Evolutionary conservation across 2,888 invertebrate species (phyloP).

Genomic region (Stratiomys singularior): DNA sequence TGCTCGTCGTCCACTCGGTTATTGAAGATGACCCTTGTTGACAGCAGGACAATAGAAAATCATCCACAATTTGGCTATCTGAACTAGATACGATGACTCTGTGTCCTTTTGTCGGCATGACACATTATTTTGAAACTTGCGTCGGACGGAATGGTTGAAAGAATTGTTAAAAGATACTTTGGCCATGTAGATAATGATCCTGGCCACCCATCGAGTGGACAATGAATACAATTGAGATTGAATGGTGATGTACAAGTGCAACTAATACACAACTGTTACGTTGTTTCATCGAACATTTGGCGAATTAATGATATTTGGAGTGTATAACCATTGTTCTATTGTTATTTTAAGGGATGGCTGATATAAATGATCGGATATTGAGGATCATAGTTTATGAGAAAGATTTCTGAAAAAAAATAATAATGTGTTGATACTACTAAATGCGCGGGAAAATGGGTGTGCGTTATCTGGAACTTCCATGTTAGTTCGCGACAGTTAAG

Average conservation of each 20-base stretch:
- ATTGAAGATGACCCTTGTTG: slow-evolving; percentile 45
- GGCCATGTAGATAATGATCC: slow-evolving; percentile 21
- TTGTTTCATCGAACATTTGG: slow-evolving; percentile 34
- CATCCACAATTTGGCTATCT: slow-evolving; percentile 47
- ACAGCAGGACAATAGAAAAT: slow-evolving; percentile 48
- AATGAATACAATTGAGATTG: slow-evolving; percentile 28
- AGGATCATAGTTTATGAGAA: background rate
- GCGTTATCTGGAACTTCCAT: no score
- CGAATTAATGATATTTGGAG: slow-evolving; percentile 14
- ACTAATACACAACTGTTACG: slow-evolving; percentile 18
- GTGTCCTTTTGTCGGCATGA: slow-evolving; percentile 36
- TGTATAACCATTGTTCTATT: slow-evolving; percentile 18
- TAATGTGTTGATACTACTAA: no score
- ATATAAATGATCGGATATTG: background rate
- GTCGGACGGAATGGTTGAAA: background rate
- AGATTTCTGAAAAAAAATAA: no score
- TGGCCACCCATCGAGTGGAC: slow-evolving; percentile 41
- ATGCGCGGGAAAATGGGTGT: no score
- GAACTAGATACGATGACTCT: slow-evolving; percentile 46
- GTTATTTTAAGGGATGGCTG: background rate
- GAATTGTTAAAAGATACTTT: background rate
- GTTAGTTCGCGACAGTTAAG: no score
- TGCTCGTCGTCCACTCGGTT: background rate
- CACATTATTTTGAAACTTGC: background rate
- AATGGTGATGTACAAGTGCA: slow-evolving; percentile 17